Evolutionary conservation across 2,113 vertebrate genomes (phyloP).

Genomic region (Pogonocichla stellata): DNA sequence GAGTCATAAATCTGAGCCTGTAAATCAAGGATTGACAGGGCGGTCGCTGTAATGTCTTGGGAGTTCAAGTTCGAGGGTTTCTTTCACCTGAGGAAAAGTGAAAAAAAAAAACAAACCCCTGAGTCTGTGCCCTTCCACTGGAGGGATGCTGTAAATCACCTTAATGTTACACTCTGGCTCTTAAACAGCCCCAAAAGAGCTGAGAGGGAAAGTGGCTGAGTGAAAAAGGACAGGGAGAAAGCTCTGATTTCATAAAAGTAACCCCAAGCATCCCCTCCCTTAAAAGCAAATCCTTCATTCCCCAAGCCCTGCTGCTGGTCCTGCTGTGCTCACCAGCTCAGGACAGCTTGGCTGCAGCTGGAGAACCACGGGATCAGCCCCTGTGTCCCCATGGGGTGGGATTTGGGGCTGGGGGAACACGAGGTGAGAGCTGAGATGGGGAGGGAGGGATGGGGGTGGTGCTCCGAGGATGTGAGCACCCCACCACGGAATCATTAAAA

Average conservation of each 20-base stretch:
- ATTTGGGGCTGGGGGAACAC: background rate
- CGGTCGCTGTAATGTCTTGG: background rate
- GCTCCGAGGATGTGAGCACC: background rate
- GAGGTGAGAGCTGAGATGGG: rapidly evolving
- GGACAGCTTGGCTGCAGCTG: background rate
- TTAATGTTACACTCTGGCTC: background rate
- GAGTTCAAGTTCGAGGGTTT: constrained; percentile 40
- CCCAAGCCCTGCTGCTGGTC: background rate
- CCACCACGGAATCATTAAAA: rapidly evolving
- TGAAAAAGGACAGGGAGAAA: background rate
- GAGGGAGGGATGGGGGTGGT: background rate
- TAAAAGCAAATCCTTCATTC: background rate
- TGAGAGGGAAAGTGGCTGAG: background rate
- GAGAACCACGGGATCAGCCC: rapidly evolving
- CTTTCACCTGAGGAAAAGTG: constrained; percentile 59
- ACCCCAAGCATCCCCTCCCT: background rate
- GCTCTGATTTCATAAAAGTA: background rate
- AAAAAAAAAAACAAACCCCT: background rate
- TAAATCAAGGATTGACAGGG: constrained; percentile 47
- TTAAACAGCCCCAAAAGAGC: background rate
- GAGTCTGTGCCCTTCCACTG: constrained; percentile 13
- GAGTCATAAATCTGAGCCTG: constrained; percentile 45
- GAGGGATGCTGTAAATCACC: constrained; percentile 50
- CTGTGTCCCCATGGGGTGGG: background rate
- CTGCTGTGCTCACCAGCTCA: background rate